phyloP scores from a whole-genome alignment of 1,140 invertebrate species.

The Reticulitermes speratus region DNA sequence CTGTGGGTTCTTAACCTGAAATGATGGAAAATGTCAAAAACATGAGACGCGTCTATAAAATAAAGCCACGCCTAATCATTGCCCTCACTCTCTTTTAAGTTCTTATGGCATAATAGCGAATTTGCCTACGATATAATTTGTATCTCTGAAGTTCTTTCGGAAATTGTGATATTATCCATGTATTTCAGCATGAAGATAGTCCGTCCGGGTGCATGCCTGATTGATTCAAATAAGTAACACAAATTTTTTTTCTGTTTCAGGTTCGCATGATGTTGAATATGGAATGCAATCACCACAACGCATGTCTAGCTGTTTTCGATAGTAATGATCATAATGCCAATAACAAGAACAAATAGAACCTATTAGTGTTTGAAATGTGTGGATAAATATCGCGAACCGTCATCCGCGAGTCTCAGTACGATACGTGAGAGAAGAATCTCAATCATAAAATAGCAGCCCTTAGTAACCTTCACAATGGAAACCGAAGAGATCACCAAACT shows the following conservation, averaged over 20 bases:
- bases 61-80: too few species aligned
- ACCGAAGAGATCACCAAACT: constrained; percentile 85
- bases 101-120: too few species aligned
- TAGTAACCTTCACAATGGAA: constrained; percentile 60
- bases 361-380: not conserved
- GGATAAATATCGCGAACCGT: not conserved
- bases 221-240: too few species aligned
- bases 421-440: not conserved
- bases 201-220: too few species aligned
- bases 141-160: too few species aligned
- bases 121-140: too few species aligned
- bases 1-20: too few species aligned
- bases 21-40: too few species aligned
- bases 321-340: not conserved
- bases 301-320: not conserved
- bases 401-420: not conserved
- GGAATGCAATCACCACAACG: not conserved
- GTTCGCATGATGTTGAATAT: not conserved
- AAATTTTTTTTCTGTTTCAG: not conserved
- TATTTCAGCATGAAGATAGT: too few species aligned
- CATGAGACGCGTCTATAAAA: too few species aligned
- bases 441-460: not conserved
- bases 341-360: not conserved
- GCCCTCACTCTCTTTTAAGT: too few species aligned
- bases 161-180: too few species aligned